phyloP scores from a whole-genome alignment of 2,888 invertebrate genomes.

The Arenicola marina region DNA sequence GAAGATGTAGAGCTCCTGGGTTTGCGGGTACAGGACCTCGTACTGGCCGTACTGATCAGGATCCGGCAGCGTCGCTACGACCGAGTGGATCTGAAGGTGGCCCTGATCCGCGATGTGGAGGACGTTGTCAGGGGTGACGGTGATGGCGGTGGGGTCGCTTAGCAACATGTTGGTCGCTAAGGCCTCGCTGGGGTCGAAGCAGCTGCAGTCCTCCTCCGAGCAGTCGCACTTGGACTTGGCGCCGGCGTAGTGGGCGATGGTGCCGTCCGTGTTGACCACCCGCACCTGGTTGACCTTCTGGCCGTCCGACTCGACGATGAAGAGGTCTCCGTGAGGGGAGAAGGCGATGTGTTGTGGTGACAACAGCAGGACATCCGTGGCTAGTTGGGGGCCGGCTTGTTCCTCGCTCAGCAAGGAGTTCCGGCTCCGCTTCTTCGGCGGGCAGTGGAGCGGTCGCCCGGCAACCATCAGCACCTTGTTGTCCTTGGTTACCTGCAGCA shows the following conservation, averaged over 20 bases:
- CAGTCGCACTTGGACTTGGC: constrained; percentile 70
- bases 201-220: constrained; percentile 75
- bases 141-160: constrained; percentile 82
- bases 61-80: constrained; percentile 52
- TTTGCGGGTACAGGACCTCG: constrained; percentile 89
- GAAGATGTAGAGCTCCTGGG: constrained; percentile 76
- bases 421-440: constrained; percentile 62
- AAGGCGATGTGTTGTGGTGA: constrained; percentile 88
- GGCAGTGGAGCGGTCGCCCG: constrained; percentile 92
- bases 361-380: constrained; percentile 86
- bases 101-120: constrained; percentile 94
- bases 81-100: constrained; percentile 70
- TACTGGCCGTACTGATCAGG: constrained; percentile 66
- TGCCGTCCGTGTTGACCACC: constrained; percentile 89
- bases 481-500: constrained; percentile 87
- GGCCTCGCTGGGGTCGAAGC: constrained; percentile 71
- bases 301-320: constrained; percentile 90
- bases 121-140: constrained; percentile 94
- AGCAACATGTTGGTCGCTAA: constrained; percentile 91
- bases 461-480: constrained; percentile 85
- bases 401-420: constrained; percentile 43
- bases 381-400: constrained; percentile 64
- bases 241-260: constrained; percentile 90
- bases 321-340: constrained; percentile 88
- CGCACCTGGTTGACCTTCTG: constrained; percentile 83